These are phyloP conservation scores for Drosophila barbarae DNA, from an alignment of 2,888 invertebrate genomes.

Conservation along the genomic window DNA sequence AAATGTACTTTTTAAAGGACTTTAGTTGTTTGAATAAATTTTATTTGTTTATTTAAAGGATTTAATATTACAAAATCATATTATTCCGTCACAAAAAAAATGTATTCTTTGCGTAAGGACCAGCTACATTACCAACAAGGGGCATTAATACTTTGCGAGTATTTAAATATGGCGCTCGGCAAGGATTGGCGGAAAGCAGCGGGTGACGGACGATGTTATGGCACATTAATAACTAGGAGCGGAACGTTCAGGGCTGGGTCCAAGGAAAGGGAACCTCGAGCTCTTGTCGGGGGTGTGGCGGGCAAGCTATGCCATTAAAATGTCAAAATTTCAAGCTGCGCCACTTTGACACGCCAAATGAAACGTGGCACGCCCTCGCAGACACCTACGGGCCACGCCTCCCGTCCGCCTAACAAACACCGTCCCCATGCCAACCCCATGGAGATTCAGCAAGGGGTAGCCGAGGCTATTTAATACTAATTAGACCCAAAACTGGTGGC, in stretches of 20 bases:
- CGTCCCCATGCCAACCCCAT: not conserved
- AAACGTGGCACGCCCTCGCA: slow-evolving; percentile 52
- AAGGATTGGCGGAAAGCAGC: slow-evolving; percentile 13
- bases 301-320: slow-evolving; percentile 55
- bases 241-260: slow-evolving; percentile 10
- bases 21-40: not conserved
- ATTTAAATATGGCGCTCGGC: slow-evolving; percentile 42
- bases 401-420: not conserved
- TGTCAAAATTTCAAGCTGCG: slow-evolving; percentile 59
- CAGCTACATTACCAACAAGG: slow-evolving; percentile 9
- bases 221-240: slow-evolving; percentile 57
- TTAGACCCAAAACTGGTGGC: slow-evolving; percentile 42
- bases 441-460: slow-evolving; percentile 16
- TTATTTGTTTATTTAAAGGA: not conserved
- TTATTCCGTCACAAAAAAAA: not conserved
- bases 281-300: slow-evolving; percentile 9
- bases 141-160: slow-evolving; percentile 19
- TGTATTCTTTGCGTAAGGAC: not conserved
- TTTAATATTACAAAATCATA: not conserved
- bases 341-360: slow-evolving; percentile 56
- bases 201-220: slow-evolving; percentile 49
- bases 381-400: slow-evolving; percentile 3
- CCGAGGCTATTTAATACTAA: slow-evolving; percentile 45
- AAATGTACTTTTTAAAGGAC: not conserved
- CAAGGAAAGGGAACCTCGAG: not conserved